Conservation (phyloP, 1,140 invertebrate species). For the Littorina saxatilis region DNA sequence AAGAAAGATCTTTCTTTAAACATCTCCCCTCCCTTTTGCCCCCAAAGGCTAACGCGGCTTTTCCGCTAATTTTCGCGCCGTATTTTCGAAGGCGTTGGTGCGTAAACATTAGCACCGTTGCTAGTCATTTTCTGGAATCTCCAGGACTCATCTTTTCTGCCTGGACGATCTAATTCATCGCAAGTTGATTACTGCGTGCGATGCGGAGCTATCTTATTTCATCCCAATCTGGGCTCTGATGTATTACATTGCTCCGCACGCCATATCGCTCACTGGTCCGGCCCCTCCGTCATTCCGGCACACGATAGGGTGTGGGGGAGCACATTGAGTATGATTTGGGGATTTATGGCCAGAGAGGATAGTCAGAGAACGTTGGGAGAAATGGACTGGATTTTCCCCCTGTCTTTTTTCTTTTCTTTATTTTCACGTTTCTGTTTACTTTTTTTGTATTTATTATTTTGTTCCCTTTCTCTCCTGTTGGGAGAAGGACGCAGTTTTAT, state of each 20-base stretch:
- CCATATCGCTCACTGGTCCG: background rate
- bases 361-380: no score
- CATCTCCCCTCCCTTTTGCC: background rate
- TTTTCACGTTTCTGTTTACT: no score
- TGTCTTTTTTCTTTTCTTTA: no score
- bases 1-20: slow-evolving; percentile 16
- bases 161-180: slow-evolving; percentile 26
- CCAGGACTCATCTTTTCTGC: slow-evolving; percentile 24
- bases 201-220: slow-evolving; percentile 23
- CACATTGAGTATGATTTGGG: no score
- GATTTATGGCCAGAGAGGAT: no score
- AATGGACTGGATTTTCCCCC: no score
- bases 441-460: no score
- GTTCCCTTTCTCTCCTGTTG: no score
- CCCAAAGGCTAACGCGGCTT: background rate
- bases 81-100: background rate
- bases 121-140: background rate
- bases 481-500: no score
- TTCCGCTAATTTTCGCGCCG: background rate
- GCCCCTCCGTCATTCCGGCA: slow-evolving; percentile 9
- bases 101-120: background rate
- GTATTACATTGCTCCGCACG: background rate
- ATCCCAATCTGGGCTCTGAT: slow-evolving; percentile 20
- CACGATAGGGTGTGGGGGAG: background rate
- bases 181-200: slow-evolving; percentile 13